Evolutionary conservation across 2,113 vertebrate species (phyloP).

Genomic region (Garra rufa): DNA sequence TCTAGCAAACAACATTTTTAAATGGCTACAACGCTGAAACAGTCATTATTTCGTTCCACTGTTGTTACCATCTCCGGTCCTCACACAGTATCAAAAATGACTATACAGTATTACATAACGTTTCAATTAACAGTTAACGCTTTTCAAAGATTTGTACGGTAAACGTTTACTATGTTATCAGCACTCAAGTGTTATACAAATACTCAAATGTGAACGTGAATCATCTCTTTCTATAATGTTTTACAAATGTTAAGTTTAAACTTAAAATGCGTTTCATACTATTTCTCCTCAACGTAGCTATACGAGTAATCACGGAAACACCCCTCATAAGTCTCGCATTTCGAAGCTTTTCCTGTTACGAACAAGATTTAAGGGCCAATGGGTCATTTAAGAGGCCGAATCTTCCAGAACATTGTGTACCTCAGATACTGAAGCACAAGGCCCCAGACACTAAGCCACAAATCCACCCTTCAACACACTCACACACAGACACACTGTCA

Average conservation of each 20-base stretch:
- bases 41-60: not conserved
- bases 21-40: not conserved
- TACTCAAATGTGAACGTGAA: not conserved
- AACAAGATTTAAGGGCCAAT: constrained; percentile 40
- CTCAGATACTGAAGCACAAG: constrained; percentile 48
- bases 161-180: not conserved
- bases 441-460: constrained; percentile 52
- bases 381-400: constrained; percentile 34
- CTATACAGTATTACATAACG: not conserved
- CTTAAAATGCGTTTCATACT: not conserved
- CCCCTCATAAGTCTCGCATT: not conserved
- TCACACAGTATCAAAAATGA: not conserved
- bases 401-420: constrained; percentile 47
- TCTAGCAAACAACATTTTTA: not conserved
- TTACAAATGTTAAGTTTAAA: not conserved
- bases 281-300: not conserved
- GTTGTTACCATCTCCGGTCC: not conserved
- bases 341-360: not conserved
- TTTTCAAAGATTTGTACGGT: not conserved
- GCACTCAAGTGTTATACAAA: not conserved
- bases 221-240: not conserved
- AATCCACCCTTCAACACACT: constrained; percentile 24
- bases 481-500: constrained; percentile 23
- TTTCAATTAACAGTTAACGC: not conserved
- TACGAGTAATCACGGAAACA: not conserved